phyloP scores from a whole-genome alignment of 2,113 vertebrate species.

The Corythornis vintsioides region DNA sequence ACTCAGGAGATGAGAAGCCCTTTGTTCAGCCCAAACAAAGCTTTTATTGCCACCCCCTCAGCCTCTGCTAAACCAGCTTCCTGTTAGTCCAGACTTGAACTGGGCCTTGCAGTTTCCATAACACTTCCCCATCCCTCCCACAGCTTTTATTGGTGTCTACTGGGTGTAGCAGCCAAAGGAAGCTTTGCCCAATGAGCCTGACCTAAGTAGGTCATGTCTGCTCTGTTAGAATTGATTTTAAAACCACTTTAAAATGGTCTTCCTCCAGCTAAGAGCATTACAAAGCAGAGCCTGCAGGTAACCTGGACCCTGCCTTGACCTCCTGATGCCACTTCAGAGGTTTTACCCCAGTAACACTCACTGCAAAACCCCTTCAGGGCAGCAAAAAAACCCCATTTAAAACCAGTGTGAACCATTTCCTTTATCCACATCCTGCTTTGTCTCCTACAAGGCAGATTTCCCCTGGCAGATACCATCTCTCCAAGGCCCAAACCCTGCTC shows the following conservation, averaged over 20 bases:
- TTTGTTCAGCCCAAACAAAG: not conserved
- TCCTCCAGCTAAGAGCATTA: not conserved
- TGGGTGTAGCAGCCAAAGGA: not conserved
- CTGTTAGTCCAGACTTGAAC: not conserved
- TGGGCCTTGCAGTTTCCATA: not conserved
- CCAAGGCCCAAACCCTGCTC: not conserved
- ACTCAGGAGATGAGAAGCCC: not conserved
- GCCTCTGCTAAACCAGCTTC: not conserved
- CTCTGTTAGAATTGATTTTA: not conserved
- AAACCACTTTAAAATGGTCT: not conserved
- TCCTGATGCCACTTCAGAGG: not conserved
- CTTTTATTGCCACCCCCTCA: not conserved
- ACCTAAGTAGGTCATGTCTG: not conserved
- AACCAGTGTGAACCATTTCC: not conserved
- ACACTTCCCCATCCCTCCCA: not conserved
- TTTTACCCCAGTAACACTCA: not conserved
- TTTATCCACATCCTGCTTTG: not conserved
- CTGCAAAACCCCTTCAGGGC: not conserved
- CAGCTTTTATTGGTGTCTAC: accelerated
- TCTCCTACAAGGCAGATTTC: not conserved
- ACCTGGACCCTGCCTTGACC: not conserved
- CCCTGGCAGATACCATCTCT: not conserved
- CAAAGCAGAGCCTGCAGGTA: accelerated
- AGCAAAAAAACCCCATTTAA: not conserved
- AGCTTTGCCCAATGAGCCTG: not conserved